These are phyloP conservation scores for Notolepis coatsorum DNA, from an alignment of 2,797 vertebrate genomes.

Conservation along the genomic window DNA sequence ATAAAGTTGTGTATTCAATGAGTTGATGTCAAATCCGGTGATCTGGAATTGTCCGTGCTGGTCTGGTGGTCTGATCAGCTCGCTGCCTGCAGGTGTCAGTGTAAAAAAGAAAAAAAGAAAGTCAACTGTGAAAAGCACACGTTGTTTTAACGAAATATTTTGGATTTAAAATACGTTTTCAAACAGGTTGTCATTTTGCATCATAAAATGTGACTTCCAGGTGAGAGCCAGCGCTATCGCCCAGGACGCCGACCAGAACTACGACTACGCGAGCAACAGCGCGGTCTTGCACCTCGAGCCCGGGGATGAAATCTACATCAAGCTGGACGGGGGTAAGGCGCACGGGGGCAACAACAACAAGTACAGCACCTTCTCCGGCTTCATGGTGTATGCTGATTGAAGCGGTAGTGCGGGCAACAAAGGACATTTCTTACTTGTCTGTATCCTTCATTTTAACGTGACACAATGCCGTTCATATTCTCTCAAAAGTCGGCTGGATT, in stretches of 20 bases:
- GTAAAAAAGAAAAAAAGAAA: neutral
- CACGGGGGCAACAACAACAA: constrained; percentile 99
- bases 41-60: constrained; percentile 32
- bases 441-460: constrained; percentile 81
- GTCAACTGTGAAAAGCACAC: no score
- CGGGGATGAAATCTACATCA: constrained; percentile 98
- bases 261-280: constrained; percentile 99
- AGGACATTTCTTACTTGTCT: constrained; percentile 13
- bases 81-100: neutral
- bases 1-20: constrained; percentile 63
- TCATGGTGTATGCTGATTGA: constrained; percentile 99
- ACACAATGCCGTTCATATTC: no score
- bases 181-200: neutral
- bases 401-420: no score
- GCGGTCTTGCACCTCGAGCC: constrained; percentile 96
- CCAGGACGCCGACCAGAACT: constrained; percentile 98
- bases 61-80: constrained; percentile 7
- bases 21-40: neutral
- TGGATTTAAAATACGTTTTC: neutral
- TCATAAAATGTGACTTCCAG: constrained; percentile 63
- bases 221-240: constrained; percentile 97
- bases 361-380: constrained; percentile 99
- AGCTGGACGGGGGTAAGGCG: constrained; percentile 97
- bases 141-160: no score
- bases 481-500: constrained; percentile 75